These are phyloP conservation scores for Calliphora vicina DNA, from an alignment of 1,140 invertebrate genomes.

Conservation along the genomic window DNA sequence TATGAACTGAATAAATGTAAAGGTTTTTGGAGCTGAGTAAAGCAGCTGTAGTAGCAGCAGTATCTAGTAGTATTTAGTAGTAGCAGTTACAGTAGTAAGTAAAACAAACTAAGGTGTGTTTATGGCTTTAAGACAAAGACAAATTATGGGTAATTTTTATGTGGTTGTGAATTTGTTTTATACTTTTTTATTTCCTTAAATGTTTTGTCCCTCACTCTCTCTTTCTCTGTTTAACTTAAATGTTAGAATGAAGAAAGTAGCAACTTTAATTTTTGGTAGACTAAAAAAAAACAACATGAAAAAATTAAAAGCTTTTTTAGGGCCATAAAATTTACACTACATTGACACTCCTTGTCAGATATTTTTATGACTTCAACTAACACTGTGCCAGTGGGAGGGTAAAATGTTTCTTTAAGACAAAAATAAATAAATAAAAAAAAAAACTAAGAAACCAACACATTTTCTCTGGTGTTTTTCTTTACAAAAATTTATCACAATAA, in stretches of 20 bases:
- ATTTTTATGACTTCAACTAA: not conserved
- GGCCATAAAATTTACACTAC: constrained; percentile 29
- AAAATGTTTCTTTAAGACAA: not conserved
- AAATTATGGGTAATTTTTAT: constrained; percentile 14
- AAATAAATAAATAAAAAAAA: no score
- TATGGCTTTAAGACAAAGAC: not conserved
- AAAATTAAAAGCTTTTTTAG: constrained; percentile 11
- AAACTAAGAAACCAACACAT: not conserved
- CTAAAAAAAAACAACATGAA: not conserved
- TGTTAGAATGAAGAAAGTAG: not conserved
- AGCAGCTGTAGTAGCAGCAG: no score
- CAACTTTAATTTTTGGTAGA: not conserved
- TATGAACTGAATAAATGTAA: no score
- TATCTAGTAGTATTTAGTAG: no score
- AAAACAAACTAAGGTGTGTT: constrained; percentile 20
- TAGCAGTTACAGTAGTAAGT: not conserved
- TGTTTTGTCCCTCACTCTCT: not conserved
- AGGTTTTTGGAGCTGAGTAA: no score
- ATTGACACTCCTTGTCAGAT: constrained; percentile 23
- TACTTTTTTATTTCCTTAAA: not conserved
- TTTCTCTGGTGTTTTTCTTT: not conserved
- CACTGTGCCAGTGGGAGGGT: not conserved
- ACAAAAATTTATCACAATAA: not conserved
- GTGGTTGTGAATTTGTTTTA: not conserved
- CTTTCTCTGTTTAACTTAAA: no score